Evolutionary conservation across 2,888 invertebrate genomes (phyloP), one percentile per base, ranked within the genome.

Genomic region (Hypena proboscidalis): DNA sequence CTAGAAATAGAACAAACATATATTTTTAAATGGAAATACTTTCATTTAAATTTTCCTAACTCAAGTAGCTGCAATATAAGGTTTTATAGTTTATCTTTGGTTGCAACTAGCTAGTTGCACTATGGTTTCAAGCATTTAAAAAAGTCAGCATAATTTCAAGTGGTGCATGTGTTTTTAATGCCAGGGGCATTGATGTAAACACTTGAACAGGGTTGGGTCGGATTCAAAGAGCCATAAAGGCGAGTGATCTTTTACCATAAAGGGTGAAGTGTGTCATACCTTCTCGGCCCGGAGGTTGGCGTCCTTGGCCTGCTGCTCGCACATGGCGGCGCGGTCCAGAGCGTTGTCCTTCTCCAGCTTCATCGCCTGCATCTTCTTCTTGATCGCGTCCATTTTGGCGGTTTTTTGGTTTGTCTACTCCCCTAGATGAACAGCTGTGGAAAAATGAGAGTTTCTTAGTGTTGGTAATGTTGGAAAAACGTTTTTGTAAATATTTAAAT

Each of bases 281-380:
- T 96, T 97, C 84, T 97, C 96, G 67, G 95, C 96, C 70, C 96
- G 95, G 76, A 95, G 92, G 92, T 96, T 97, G 83, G 96, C 96
- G 89, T 97, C 97, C 92, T 96, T 96, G 84, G 98, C 97, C 93
- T 98, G 97, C 90, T 97, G 97, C 90, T 99, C 99, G 92, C 98
- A 97, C 92, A 94, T 95, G 93, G 95, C 98, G 76, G 99, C 98
- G 91, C 97, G 96, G 92, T 99, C 99, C 92, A 97, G 94, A 83
- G 99, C 99, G 92, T 99, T 99, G 94, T 99, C 99, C 95, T 99
- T 99, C 94, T 99, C 99, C 95, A 99, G 97, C 97, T 99, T 99
- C 99, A 99, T 99, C 94, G 99, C 98, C 95, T 99, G 99, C 99
- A 99, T 99, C 95, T 99, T 99, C 98, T 99, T 99, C 95, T 99